phyloP scores from a whole-genome alignment of 2,113 vertebrate genomes.

The Sinocyclocheilus maitianheensis region DNA sequence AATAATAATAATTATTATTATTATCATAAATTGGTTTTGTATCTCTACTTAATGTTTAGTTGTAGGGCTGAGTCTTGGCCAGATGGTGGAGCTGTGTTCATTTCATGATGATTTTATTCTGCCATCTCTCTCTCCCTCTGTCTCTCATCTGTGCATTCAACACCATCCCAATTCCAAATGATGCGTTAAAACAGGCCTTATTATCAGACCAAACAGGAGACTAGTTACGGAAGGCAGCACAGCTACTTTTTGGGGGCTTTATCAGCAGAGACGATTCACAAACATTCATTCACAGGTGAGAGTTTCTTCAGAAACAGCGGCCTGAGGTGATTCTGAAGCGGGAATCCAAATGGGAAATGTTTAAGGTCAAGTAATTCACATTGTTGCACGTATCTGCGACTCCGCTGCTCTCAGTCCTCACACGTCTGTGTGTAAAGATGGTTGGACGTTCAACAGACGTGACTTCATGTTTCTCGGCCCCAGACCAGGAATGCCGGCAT shows the following conservation, averaged over 20 bases:
- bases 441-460: background rate
- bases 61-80: slow-evolving; percentile 31
- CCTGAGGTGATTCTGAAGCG: background rate
- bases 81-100: slow-evolving; percentile 46
- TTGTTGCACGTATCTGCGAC: background rate
- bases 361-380: slow-evolving; percentile 13
- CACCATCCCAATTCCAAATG: slow-evolving; percentile 9
- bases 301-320: slow-evolving; percentile 1
- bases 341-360: background rate
- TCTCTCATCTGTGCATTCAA: background rate
- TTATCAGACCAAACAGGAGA: slow-evolving; percentile 13
- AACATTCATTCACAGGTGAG: background rate
- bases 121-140: slow-evolving; percentile 1
- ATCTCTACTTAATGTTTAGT: background rate
- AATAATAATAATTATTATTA: too few species aligned
- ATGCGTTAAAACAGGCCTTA: slow-evolving; percentile 22
- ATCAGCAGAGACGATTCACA: background rate
- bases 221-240: background rate
- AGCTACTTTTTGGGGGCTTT: background rate
- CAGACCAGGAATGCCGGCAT: slow-evolving; percentile 1
- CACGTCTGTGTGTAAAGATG: background rate
- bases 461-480: slow-evolving; percentile 17
- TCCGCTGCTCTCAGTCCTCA: background rate
- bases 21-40: background rate
- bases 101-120: background rate